Conservation (phyloP, 2,888 invertebrate genomes). For the Petrophora chlorosata region DNA sequence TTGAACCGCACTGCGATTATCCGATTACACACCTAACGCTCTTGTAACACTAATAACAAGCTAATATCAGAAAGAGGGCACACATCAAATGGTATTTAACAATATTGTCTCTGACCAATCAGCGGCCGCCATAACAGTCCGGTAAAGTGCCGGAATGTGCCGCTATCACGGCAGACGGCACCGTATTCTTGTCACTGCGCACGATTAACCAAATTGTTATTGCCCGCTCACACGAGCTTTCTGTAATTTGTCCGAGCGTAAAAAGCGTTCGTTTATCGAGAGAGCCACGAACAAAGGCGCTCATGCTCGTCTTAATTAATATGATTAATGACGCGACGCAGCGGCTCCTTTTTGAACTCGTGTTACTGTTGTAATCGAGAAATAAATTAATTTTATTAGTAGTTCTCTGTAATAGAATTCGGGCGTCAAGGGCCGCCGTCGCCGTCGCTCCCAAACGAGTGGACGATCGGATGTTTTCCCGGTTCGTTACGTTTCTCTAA, state of each 20-base stretch:
- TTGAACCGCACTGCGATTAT: constrained; percentile 53
- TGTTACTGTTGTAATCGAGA: constrained; percentile 78
- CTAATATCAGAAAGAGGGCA: constrained; percentile 46
- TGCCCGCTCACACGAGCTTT: constrained; percentile 55
- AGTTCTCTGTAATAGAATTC: constrained; percentile 77
- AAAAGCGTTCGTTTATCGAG: constrained; percentile 65
- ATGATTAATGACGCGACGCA: constrained; percentile 76
- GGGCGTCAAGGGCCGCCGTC: constrained; percentile 45
- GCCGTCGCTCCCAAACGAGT: constrained; percentile 52
- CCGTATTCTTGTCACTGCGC: constrained; percentile 34
- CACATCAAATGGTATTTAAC: constrained; percentile 45
- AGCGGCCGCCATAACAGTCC: constrained; percentile 31
- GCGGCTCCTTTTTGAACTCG: constrained; percentile 77
- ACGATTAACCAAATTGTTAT: constrained; percentile 40
- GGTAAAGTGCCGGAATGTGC: constrained; percentile 27
- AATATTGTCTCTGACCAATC: constrained; percentile 67
- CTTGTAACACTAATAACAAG: constrained; percentile 60
- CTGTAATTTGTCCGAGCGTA: constrained; percentile 57
- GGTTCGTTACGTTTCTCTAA: constrained; percentile 72
- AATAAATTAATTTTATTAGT: constrained; percentile 83
- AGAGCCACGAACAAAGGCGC: constrained; percentile 75
- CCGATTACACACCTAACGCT: constrained; percentile 67
- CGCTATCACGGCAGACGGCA: constrained; percentile 43
- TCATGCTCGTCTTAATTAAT: constrained; percentile 81
- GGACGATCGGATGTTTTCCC: constrained; percentile 54